phyloP scores from a whole-genome alignment of 2,113 vertebrate species.

The Potamarius usumacintae region DNA sequence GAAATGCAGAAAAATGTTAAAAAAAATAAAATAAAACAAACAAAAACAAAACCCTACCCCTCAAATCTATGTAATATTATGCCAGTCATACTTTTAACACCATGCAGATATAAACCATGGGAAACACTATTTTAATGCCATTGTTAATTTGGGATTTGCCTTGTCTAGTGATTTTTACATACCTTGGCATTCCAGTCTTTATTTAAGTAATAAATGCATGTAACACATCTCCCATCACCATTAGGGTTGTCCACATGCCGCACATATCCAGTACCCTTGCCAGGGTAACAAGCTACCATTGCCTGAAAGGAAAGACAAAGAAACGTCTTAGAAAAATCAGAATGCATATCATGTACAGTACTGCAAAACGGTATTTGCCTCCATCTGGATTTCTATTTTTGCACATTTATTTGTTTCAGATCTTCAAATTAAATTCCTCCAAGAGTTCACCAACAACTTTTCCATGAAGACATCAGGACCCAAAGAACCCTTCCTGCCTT shows the following conservation, averaged over 20 bases:
- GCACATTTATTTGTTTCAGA: neutral
- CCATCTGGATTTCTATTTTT: too few relatives aligned
- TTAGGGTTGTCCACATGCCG: conserved; percentile 89
- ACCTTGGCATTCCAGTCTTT: conserved; percentile 90
- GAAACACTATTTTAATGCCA: neutral
- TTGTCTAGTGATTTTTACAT: conserved; percentile 31
- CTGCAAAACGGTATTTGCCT: neutral
- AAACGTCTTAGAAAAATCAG: neutral
- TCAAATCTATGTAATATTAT: neutral
- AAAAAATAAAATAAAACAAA: neutral
- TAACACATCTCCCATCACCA: conserved; percentile 87
- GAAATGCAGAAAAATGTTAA: neutral
- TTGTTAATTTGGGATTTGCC: neutral
- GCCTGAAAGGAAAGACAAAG: conserved; percentile 66
- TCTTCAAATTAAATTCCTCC: neutral
- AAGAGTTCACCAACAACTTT: neutral
- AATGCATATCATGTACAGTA: neutral
- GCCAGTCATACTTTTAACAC: neutral
- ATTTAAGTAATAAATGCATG: conserved; percentile 91
- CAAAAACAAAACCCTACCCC: neutral
- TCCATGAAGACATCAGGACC: neutral
- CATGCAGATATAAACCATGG: neutral
- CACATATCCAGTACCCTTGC: conserved; percentile 85
- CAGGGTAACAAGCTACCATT: conserved; percentile 89
- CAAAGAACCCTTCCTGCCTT: neutral